These are phyloP conservation scores for Tichodroma muraria DNA, from an alignment of 2,113 vertebrate genomes.

Conservation along the genomic window DNA sequence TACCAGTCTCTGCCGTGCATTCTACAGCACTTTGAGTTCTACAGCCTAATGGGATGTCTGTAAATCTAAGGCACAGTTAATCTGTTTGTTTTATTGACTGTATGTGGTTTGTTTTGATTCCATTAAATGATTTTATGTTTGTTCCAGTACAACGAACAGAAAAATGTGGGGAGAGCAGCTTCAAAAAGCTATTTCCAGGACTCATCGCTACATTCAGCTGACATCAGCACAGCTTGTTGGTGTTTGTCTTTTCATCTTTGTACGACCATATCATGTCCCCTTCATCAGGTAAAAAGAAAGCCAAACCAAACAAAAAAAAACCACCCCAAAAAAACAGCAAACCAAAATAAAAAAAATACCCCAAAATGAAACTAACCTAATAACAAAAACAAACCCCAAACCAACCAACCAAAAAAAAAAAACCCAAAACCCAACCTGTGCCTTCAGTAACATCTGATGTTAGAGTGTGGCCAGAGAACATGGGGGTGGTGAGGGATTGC, in stretches of 20 bases:
- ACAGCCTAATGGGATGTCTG: background rate
- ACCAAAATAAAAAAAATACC: background rate
- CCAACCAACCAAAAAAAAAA: background rate
- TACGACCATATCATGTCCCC: constrained; percentile 74
- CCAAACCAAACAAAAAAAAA: background rate
- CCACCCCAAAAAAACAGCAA: background rate
- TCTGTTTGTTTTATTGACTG: constrained; percentile 1
- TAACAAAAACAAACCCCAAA: background rate
- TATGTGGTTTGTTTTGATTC: background rate
- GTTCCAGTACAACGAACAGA: constrained; percentile 76
- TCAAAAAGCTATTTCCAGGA: constrained; percentile 78
- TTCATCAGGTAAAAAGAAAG: constrained; percentile 72
- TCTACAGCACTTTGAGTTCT: background rate
- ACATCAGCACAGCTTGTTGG: constrained; percentile 79
- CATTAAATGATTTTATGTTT: constrained; percentile 46
- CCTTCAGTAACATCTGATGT: background rate
- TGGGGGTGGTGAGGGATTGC: background rate
- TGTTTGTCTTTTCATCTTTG: constrained; percentile 80
- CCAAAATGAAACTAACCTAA: background rate
- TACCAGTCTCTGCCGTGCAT: background rate
- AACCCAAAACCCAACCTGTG: background rate
- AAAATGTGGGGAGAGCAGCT: constrained; percentile 82
- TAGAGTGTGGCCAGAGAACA: background rate
- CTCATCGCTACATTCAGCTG: constrained; percentile 77
- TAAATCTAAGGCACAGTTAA: background rate